phyloP scores from a whole-genome alignment of 2,113 vertebrate species.

The Grantiella picta region DNA sequence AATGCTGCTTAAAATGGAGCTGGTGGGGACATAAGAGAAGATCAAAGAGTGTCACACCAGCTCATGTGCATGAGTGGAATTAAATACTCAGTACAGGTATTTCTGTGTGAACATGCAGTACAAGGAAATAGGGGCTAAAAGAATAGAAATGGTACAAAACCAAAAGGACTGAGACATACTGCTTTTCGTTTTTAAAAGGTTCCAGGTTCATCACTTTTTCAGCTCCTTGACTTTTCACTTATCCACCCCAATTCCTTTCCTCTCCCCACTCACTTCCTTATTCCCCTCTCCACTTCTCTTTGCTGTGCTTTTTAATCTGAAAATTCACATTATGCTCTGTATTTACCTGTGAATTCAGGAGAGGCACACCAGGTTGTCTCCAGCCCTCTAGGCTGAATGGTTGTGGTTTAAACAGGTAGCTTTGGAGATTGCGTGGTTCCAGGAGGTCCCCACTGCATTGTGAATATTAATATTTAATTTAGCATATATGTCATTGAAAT shows the following conservation, averaged over 20 bases:
- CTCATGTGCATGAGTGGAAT: background rate
- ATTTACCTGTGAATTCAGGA: background rate
- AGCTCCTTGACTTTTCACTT: background rate
- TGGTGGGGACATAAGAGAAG: background rate
- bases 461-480: constrained; percentile 12
- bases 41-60: background rate
- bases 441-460: background rate
- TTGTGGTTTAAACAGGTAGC: background rate
- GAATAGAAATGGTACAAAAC: background rate
- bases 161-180: background rate
- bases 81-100: background rate
- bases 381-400: background rate
- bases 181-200: background rate
- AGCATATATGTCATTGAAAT: background rate
- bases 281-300: background rate
- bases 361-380: background rate
- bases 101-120: background rate
- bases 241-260: background rate
- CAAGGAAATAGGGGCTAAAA: background rate
- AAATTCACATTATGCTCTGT: background rate
- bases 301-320: background rate
- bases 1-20: background rate
- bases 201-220: background rate
- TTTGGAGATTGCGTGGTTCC: background rate
- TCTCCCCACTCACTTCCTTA: rapidly evolving